Evolutionary conservation across 2,888 invertebrate species (phyloP).

Genomic region (Spilosoma lubricipeda): DNA sequence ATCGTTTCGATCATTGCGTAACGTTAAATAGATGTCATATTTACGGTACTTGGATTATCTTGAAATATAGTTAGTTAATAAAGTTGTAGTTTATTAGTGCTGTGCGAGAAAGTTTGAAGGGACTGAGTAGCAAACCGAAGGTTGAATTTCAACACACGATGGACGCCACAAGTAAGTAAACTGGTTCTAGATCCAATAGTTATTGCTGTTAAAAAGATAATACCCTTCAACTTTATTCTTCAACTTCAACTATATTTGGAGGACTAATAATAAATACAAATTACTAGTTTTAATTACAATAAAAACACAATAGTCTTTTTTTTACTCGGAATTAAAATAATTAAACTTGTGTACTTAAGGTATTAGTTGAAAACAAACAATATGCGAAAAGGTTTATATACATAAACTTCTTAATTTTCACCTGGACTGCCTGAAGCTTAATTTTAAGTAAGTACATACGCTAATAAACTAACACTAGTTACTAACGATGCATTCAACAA

Average conservation of each 20-base stretch:
- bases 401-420: not conserved
- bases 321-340: constrained; percentile 1
- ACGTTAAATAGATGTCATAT: constrained; percentile 23
- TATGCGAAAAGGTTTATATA: not conserved
- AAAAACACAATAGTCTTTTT: not conserved
- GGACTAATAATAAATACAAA: not conserved
- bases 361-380: not conserved
- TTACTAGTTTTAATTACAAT: not conserved
- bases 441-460: not conserved
- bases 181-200: constrained; percentile 53
- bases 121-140: constrained; percentile 71
- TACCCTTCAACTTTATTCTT: not conserved
- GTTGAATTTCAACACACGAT: constrained; percentile 78
- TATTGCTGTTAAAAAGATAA: constrained; percentile 28
- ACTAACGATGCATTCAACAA: not conserved
- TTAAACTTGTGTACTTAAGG: not conserved
- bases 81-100: constrained; percentile 37
- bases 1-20: constrained; percentile 28
- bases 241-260: too few species aligned
- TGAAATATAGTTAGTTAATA: constrained; percentile 17
- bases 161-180: constrained; percentile 84
- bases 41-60: constrained; percentile 9
- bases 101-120: constrained; percentile 36
- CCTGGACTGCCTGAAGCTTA: not conserved
- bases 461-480: not conserved